Percentiles rank a stretch among this genome's conserved stretches.
phyloP scores from a whole-genome alignment of 2,888 invertebrate species.

The Herminia tarsipennalis region DNA sequence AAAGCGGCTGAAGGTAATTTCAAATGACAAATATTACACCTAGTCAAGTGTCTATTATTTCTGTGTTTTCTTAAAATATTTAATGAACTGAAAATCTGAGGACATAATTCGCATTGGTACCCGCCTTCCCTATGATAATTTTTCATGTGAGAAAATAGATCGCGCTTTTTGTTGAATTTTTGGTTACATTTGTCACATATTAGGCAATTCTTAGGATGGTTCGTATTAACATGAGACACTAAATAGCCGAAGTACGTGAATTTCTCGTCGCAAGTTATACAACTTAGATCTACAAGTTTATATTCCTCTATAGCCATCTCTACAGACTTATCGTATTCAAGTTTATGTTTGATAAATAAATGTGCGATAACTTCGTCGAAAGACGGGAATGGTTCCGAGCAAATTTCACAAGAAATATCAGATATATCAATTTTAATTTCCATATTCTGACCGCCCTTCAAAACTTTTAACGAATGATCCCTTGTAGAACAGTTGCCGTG shows the following conservation, averaged over 20 bases:
- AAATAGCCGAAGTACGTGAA: slow-evolving; percentile 76
- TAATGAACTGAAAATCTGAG: slow-evolving; percentile 67
- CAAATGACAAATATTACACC: slow-evolving; percentile 70
- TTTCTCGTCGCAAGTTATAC: slow-evolving; percentile 65
- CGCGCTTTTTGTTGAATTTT: slow-evolving; percentile 75
- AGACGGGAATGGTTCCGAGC: slow-evolving; percentile 54
- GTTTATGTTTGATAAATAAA: slow-evolving; percentile 62
- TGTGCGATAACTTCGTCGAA: slow-evolving; percentile 65
- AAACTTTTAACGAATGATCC: slow-evolving; percentile 73
- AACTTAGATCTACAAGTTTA: slow-evolving; percentile 65
- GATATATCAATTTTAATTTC: slow-evolving; percentile 79
- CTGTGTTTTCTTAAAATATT: slow-evolving; percentile 75
- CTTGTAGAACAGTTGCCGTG: slow-evolving; percentile 72
- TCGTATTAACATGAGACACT: slow-evolving; percentile 74
- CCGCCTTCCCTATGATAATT: slow-evolving; percentile 80
- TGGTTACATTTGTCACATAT: slow-evolving; percentile 77
- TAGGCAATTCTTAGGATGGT: slow-evolving; percentile 75
- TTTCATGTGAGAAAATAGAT: slow-evolving; percentile 76
- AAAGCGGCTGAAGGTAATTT: slow-evolving; percentile 72
- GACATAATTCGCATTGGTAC: slow-evolving; percentile 71
- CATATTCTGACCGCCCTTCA: slow-evolving; percentile 79
- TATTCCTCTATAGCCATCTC: slow-evolving; percentile 79
- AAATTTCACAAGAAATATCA: slow-evolving; percentile 67
- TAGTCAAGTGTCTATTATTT: slow-evolving; percentile 70
- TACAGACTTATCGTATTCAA: slow-evolving; percentile 68